phyloP scores from a whole-genome alignment of 2,888 invertebrate species.

The Drosophila dives region DNA sequence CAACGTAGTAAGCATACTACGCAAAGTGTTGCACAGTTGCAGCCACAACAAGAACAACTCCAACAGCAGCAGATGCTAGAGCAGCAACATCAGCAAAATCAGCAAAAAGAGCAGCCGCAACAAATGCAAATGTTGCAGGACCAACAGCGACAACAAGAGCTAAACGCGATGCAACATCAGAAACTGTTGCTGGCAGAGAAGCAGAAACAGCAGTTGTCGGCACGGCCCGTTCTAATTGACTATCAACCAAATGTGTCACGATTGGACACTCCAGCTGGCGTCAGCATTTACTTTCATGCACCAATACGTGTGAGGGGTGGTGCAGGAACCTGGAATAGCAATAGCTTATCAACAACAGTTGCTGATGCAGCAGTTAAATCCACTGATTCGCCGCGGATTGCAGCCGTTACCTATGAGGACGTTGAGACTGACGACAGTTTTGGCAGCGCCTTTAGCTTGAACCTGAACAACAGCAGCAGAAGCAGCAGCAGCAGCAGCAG shows the following conservation, averaged over 20 bases:
- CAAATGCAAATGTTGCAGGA: slow-evolving; percentile 7
- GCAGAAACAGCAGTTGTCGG: slow-evolving; percentile 1
- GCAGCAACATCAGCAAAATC: background rate
- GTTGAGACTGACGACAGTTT: background rate
- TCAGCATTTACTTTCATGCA: slow-evolving; percentile 50
- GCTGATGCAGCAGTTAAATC: background rate
- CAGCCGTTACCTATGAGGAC: slow-evolving; percentile 44
- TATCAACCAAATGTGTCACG: slow-evolving; percentile 42
- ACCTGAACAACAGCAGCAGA: background rate
- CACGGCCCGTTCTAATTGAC: slow-evolving; percentile 36
- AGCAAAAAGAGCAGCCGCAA: background rate
- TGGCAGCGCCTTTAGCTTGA: slow-evolving; percentile 21
- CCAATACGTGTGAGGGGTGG: slow-evolving; percentile 47
- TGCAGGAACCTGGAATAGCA: background rate
- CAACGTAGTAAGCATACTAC: background rate
- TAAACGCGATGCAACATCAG: slow-evolving; percentile 14
- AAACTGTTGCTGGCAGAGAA: slow-evolving; percentile 13
- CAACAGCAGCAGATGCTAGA: slow-evolving; percentile 2
- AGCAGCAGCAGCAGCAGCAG: slow-evolving; percentile 3
- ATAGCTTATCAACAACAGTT: background rate
- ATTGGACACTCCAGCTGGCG: slow-evolving; percentile 33
- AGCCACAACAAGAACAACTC: background rate
- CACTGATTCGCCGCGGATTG: slow-evolving; percentile 6
- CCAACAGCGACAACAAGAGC: slow-evolving; percentile 16
- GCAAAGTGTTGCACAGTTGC: background rate